These are phyloP conservation scores for Hirudinaria manillensis DNA, from an alignment of 2,888 invertebrate genomes.

Conservation along the genomic window DNA sequence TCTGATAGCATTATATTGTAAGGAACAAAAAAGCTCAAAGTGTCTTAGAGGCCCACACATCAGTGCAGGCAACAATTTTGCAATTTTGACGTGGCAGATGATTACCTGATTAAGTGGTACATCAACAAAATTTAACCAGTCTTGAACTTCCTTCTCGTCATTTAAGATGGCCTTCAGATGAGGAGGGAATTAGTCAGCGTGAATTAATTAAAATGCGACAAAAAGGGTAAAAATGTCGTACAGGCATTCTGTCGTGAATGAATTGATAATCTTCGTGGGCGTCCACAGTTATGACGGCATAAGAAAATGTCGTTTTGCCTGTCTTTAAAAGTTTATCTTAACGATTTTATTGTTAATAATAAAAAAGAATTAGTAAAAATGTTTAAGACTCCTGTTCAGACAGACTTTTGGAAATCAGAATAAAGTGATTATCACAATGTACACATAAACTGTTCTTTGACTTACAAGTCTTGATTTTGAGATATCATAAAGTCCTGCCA, in stretches of 20 bases:
- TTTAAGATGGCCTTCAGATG: neutral
- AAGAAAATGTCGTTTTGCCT: neutral
- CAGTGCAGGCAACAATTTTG: no score
- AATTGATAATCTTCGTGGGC: neutral
- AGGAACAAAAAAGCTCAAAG: neutral
- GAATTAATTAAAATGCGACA: neutral
- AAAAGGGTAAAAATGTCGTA: neutral
- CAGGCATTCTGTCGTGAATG: slow-evolving; percentile 27
- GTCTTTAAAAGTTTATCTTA: neutral
- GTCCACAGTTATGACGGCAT: slow-evolving; percentile 19
- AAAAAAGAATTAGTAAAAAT: neutral
- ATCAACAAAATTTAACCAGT: slow-evolving; percentile 16
- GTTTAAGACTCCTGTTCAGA: neutral
- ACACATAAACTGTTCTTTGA: no score
- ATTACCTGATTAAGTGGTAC: slow-evolving; percentile 11
- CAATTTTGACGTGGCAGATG: neutral
- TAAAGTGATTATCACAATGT: no score
- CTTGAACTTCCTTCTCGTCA: slow-evolving; percentile 13
- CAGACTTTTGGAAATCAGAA: neutral
- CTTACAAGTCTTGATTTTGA: slow-evolving; percentile 7
- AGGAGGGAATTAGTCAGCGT: neutral
- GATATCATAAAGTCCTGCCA: slow-evolving; percentile 24
- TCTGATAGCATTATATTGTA: neutral
- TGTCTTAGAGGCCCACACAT: no score
- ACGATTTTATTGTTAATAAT: no score